Conservation (phyloP, 1,140 invertebrate species). For the Penaeus chinensis region DNA sequence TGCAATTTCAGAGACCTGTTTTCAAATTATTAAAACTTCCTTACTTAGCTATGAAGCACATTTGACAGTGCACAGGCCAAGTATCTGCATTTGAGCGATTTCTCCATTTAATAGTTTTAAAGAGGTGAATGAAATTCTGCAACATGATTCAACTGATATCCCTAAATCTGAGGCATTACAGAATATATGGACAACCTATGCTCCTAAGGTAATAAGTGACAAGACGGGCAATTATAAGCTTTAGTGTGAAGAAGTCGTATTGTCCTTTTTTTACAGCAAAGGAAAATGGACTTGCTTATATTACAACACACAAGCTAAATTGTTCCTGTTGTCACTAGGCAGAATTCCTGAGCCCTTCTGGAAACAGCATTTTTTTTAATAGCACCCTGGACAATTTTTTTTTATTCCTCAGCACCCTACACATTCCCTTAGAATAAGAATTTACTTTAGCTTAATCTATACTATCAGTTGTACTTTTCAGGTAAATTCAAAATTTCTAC, state of each 20-base stretch:
- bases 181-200: constrained; percentile 48
- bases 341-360: constrained; percentile 59
- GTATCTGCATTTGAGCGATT: no score
- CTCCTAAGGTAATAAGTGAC: constrained; percentile 55
- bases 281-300: neutral
- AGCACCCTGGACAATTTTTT: constrained; percentile 59
- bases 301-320: no score
- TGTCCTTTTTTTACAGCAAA: neutral
- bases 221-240: constrained; percentile 35
- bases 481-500: constrained; percentile 59
- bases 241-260: neutral
- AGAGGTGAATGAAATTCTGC: no score
- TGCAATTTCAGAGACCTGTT: constrained; percentile 22
- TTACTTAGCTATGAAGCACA: neutral
- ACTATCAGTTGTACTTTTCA: constrained; percentile 61
- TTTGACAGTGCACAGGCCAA: no score
- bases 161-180: constrained; percentile 55
- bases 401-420: constrained; percentile 56
- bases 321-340: constrained; percentile 24
- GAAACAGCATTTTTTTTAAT: constrained; percentile 48
- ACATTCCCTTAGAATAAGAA: constrained; percentile 38
- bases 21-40: constrained; percentile 9
- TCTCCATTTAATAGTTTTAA: no score
- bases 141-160: constrained; percentile 35
- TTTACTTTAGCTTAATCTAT: constrained; percentile 57